Percentiles rank a stretch among this genome's conserved stretches.
Evolutionary conservation across 2,113 vertebrate genomes (phyloP).

Genomic region (Grammomys surdaster): DNA sequence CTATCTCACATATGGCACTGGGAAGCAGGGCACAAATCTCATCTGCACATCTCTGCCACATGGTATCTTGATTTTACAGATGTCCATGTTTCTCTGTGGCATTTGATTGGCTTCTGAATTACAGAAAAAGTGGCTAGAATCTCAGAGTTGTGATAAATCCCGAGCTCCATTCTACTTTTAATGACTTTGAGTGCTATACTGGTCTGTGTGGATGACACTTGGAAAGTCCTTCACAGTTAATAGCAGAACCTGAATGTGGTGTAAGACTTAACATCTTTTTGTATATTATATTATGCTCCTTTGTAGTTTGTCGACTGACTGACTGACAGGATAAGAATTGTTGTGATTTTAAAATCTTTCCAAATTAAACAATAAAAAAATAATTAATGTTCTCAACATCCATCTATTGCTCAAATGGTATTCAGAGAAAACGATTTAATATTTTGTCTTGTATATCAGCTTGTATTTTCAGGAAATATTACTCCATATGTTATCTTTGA

Average conservation of each 20-base stretch:
- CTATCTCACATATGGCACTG: slow-evolving; percentile 34
- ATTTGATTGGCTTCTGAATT: background rate
- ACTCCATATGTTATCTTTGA: background rate
- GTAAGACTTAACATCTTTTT: slow-evolving; percentile 6
- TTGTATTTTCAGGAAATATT: slow-evolving; percentile 19
- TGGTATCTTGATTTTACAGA: background rate
- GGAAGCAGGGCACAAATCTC: slow-evolving; percentile 34
- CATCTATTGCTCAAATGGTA: background rate
- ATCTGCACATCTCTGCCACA: background rate
- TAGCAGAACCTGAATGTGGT: background rate
- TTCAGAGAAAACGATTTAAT: slow-evolving; percentile 23
- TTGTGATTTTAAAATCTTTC: slow-evolving; percentile 55
- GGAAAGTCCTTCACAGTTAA: background rate
- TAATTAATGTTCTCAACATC: background rate
- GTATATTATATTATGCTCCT: background rate
- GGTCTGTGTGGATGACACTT: background rate
- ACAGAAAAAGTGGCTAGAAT: background rate
- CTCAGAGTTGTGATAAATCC: background rate
- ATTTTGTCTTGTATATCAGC: slow-evolving; percentile 12
- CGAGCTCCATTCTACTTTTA: background rate
- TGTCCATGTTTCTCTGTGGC: background rate
- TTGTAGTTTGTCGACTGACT: background rate
- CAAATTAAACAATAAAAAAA: slow-evolving; percentile 51
- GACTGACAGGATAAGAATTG: slow-evolving; percentile 14
- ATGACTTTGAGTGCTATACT: background rate